These are phyloP conservation scores for Spodoptera litura DNA, from an alignment of 1,140 invertebrate genomes.

Conservation along the genomic window DNA sequence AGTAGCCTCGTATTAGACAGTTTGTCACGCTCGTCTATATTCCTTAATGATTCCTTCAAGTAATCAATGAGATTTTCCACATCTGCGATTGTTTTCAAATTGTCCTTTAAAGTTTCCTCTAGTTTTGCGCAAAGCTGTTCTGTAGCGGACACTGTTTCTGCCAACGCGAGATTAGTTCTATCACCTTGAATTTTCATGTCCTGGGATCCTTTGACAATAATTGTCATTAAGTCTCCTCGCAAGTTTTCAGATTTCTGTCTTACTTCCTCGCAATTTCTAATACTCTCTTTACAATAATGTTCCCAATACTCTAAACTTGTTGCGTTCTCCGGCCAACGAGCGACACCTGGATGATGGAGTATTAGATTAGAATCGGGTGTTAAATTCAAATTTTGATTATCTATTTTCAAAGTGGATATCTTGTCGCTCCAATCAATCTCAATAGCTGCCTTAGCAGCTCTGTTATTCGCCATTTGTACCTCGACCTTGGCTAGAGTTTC, in stretches of 20 bases:
- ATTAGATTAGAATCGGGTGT: conserved; percentile 88
- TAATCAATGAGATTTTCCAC: conserved; percentile 89
- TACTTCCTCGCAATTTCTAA: conserved; percentile 88
- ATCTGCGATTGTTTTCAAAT: conserved; percentile 88
- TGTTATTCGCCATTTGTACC: conserved; percentile 90
- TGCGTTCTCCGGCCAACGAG: conserved; percentile 90
- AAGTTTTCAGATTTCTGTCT: conserved; percentile 88
- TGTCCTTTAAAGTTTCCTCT: conserved; percentile 88
- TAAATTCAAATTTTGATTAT: conserved; percentile 87
- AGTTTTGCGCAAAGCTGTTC: conserved; percentile 88
- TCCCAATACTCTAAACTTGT: conserved; percentile 90
- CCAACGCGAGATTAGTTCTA: conserved; percentile 89
- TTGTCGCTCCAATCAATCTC: conserved; percentile 97
- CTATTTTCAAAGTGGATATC: conserved; percentile 91
- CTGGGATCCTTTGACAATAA: conserved; percentile 88
- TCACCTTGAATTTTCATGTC: conserved; percentile 91
- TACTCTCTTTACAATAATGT: conserved; percentile 88
- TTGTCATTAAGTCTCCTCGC: conserved; percentile 87
- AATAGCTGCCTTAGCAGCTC: conserved; percentile 91
- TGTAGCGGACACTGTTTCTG: conserved; percentile 88
- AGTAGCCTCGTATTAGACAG: conserved; percentile 91
- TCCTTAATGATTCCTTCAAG: conserved; percentile 87
- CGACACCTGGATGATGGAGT: conserved; percentile 89
- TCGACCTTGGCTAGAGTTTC: conserved; percentile 90
- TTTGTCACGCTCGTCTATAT: conserved; percentile 89